These are phyloP conservation scores for Lithophane ornitopus DNA, from an alignment of 2,888 invertebrate species.

Conservation along the genomic window DNA sequence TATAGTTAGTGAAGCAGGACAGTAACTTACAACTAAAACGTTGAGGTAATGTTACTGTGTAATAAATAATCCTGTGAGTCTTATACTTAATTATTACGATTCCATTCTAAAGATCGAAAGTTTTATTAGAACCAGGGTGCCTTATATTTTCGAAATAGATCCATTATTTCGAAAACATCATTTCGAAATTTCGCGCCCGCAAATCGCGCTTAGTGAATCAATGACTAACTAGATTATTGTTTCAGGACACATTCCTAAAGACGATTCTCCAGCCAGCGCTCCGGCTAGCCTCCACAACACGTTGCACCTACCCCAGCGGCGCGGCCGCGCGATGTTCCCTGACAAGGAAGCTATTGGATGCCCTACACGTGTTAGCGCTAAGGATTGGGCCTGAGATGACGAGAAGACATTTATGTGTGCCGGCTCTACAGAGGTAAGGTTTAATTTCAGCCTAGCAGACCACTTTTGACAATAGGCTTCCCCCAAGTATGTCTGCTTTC, in stretches of 20 bases:
- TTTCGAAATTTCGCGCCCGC: no score
- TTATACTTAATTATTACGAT: no score
- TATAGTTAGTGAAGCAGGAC: no score
- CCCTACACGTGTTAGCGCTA: slow-evolving; percentile 94
- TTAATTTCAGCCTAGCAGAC: neutral
- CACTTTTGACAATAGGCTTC: neutral
- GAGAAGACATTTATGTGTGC: slow-evolving; percentile 93
- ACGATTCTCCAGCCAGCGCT: slow-evolving; percentile 96
- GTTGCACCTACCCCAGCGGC: slow-evolving; percentile 96
- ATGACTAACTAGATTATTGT: neutral
- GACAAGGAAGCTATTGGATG: slow-evolving; percentile 95
- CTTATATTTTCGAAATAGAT: no score
- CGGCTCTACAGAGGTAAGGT: slow-evolving; percentile 85
- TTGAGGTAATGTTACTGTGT: no score
- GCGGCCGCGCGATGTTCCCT: slow-evolving; percentile 93
- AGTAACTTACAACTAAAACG: no score
- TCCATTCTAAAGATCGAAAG: no score
- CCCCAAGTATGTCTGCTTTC: neutral
- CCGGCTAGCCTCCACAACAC: slow-evolving; percentile 94
- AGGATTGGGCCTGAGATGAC: slow-evolving; percentile 95
- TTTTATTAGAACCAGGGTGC: no score
- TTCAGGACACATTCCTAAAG: slow-evolving; percentile 95
- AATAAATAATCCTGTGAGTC: no score
- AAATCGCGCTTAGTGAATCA: no score
- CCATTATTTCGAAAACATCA: no score